Conservation (phyloP, 2,797 vertebrate species). For the Chiroxiphia lanceolata region DNA sequence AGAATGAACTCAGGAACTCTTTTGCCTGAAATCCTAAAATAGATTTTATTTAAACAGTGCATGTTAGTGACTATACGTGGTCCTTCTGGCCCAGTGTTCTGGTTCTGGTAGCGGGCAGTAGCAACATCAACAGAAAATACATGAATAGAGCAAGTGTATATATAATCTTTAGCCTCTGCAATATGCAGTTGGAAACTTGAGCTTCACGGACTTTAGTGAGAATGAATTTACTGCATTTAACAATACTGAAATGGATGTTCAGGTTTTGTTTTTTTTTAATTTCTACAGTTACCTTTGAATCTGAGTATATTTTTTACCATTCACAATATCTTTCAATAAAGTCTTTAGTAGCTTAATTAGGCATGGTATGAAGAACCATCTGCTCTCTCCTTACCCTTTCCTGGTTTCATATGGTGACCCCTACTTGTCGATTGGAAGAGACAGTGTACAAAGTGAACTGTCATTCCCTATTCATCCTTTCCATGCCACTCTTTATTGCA, state of each 20-base stretch:
- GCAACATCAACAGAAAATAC: not conserved
- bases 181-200: not conserved
- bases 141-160: not conserved
- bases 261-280: not conserved
- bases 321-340: not conserved
- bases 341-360: not conserved
- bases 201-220: not conserved
- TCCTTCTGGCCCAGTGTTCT: not conserved
- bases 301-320: not conserved
- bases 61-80: not conserved
- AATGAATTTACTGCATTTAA: not conserved
- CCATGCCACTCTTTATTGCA: not conserved
- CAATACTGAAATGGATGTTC: not conserved
- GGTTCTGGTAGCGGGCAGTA: not conserved
- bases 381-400: not conserved
- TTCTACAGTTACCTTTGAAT: not conserved
- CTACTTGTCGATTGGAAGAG: constrained; percentile 36
- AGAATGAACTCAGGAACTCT: not conserved
- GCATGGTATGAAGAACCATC: not conserved
- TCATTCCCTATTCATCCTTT: not conserved
- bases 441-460: constrained; percentile 28
- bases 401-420: not conserved
- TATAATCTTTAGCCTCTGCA: not conserved
- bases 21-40: not conserved
- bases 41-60: not conserved